A percentile compares a stretch with the other conserved stretches of the same genome.
phyloP scores from a whole-genome alignment of 2,113 vertebrate species.

The Malurus elegans region DNA sequence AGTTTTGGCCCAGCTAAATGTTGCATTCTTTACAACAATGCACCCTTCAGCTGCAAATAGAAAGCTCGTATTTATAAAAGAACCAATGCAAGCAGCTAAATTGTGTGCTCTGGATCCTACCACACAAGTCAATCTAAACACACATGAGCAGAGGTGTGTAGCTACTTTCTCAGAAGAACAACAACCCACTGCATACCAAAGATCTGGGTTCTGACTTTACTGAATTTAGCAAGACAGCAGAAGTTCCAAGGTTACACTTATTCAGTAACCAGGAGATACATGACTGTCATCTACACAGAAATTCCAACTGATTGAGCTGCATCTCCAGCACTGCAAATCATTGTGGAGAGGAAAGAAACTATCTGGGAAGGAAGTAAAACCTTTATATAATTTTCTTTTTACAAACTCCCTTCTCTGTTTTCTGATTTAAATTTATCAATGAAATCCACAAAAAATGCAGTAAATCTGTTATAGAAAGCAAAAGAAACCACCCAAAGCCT shows the following conservation, averaged over 20 bases:
- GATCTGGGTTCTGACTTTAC: background rate
- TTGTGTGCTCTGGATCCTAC: background rate
- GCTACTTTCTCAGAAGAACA: background rate
- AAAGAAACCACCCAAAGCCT: background rate
- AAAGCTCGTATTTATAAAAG: background rate
- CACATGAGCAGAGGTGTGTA: background rate
- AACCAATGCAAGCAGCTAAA: background rate
- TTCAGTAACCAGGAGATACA: background rate
- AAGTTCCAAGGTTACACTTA: background rate
- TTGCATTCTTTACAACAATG: slow-evolving; percentile 81
- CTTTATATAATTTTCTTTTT: background rate
- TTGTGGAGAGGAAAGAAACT: background rate
- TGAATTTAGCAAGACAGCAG: background rate
- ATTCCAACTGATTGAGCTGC: background rate
- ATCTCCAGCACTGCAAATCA: background rate
- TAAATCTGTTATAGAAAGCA: background rate
- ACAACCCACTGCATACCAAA: background rate
- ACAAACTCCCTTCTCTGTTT: background rate
- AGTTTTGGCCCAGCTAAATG: slow-evolving; percentile 87
- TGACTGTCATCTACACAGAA: background rate
- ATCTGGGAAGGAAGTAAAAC: background rate
- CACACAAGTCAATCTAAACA: background rate
- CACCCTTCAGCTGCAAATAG: slow-evolving; percentile 71
- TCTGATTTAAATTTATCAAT: background rate
- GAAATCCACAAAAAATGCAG: background rate